Conservation (phyloP, 1,140 invertebrate genomes). For the Orussus abietinus region DNA sequence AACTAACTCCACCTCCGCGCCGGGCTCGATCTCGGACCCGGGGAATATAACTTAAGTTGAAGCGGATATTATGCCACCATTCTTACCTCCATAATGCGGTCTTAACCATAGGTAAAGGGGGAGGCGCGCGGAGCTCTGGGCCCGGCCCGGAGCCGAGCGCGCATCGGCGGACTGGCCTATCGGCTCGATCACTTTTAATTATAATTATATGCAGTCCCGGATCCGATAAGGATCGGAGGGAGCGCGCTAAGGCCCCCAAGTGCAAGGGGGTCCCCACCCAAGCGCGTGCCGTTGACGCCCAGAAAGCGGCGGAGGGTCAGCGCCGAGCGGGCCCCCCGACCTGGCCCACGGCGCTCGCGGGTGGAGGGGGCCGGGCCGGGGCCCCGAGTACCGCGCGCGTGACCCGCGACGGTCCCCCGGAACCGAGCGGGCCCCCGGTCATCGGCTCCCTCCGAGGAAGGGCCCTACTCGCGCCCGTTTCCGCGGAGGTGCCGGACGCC, state of each 20-base stretch:
- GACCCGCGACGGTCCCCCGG: no score
- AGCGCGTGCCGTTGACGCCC: constrained; percentile 52
- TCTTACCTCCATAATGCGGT: constrained; percentile 43
- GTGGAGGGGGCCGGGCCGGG: no score
- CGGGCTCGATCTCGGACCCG: constrained; percentile 36
- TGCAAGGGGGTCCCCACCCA: constrained; percentile 38
- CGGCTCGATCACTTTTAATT: constrained; percentile 52
- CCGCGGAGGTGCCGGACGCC: no score
- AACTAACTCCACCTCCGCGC: constrained; percentile 51
- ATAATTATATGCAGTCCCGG: constrained; percentile 50
- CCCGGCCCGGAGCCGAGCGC: constrained; percentile 14
- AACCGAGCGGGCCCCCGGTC: no score
- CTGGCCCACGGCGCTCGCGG: no score
- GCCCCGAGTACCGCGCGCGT: no score
- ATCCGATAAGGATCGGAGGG: constrained; percentile 42
- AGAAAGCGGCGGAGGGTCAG: constrained; percentile 26
- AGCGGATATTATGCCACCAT: constrained; percentile 53
- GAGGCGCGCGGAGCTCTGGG: constrained; percentile 17
- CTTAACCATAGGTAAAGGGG: constrained; percentile 40
- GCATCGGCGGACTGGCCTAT: constrained; percentile 27
- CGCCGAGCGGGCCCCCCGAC: no score
- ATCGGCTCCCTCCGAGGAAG: no score
- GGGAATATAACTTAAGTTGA: constrained; percentile 50
- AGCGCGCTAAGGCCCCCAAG: constrained; percentile 8
- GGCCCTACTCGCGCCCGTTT: no score